Conservation (phyloP, 2,888 invertebrate genomes). For the Julus scandinavius region DNA sequence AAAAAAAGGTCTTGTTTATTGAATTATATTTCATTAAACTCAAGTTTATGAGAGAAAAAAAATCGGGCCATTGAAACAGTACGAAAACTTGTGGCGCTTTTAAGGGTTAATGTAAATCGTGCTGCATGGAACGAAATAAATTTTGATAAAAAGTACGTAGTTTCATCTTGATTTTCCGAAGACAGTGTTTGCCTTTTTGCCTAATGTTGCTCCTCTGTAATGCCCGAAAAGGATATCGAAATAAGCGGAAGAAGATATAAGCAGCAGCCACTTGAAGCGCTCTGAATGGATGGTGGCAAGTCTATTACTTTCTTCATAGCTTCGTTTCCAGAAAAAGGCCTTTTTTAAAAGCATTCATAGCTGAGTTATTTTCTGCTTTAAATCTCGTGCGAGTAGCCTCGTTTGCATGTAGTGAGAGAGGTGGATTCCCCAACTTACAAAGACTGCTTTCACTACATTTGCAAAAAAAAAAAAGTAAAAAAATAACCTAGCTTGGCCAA, state of each 20-base stretch:
- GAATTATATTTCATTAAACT: not conserved
- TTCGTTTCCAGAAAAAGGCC: not conserved
- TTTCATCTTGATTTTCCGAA: conserved; percentile 18
- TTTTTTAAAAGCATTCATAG: not conserved
- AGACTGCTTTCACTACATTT: not conserved
- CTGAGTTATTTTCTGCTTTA: not conserved
- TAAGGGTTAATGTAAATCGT: not conserved
- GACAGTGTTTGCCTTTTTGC: conserved; percentile 22
- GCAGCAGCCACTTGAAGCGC: not conserved
- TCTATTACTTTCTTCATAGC: not conserved
- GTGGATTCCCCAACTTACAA: not conserved
- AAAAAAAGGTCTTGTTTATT: not conserved
- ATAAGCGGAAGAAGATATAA: conserved; percentile 5
- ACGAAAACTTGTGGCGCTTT: too few species aligned
- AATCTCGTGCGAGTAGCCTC: not conserved
- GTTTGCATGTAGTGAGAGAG: not conserved
- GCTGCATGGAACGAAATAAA: not conserved
- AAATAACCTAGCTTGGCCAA: not conserved
- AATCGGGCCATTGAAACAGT: too few species aligned
- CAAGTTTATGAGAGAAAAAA: too few species aligned
- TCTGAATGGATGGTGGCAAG: not conserved
- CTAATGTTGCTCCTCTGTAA: not conserved
- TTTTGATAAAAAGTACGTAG: not conserved
- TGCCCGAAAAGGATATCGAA: not conserved
- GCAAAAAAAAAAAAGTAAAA: not conserved